These are phyloP conservation scores for Microctenopoma steveboyesi DNA, from an alignment of 2,797 vertebrate species.

Conservation along the genomic window DNA sequence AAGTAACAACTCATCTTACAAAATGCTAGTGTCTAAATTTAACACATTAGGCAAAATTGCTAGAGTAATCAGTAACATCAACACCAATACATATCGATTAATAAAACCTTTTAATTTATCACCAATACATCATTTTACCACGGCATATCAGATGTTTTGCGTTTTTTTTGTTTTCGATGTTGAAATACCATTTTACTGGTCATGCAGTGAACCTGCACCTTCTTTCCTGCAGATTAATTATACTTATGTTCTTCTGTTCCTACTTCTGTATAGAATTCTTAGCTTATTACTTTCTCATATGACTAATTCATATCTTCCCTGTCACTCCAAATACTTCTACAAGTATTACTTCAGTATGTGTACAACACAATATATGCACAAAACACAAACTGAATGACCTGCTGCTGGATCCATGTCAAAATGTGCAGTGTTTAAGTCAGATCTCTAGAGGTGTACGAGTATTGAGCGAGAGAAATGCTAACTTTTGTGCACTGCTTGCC, in stretches of 20 bases:
- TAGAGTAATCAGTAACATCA: slow-evolving; percentile 39
- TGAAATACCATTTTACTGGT: background rate
- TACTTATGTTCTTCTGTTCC: too few species aligned
- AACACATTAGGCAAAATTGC: slow-evolving; percentile 44
- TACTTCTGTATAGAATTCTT: background rate
- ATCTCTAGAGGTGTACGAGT: background rate
- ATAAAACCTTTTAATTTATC: slow-evolving; percentile 3
- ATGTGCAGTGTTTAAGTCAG: background rate
- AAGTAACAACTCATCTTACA: slow-evolving; percentile 51
- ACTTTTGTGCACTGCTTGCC: too few species aligned
- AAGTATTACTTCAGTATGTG: slow-evolving; percentile 1
- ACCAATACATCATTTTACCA: slow-evolving; percentile 30
- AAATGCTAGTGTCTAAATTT: slow-evolving; percentile 59
- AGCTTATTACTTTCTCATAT: background rate
- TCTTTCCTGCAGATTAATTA: background rate
- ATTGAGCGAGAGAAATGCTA: background rate
- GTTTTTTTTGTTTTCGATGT: background rate
- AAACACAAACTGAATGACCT: background rate
- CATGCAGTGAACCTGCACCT: background rate
- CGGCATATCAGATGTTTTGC: background rate
- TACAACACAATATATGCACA: background rate
- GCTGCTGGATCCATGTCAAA: background rate
- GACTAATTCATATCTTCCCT: background rate
- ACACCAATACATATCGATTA: slow-evolving; percentile 18
- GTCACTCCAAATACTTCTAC: slow-evolving; percentile 4